Evolutionary conservation across 2,888 invertebrate species (phyloP).

Genomic region (Acanthosepion lycidas): DNA sequence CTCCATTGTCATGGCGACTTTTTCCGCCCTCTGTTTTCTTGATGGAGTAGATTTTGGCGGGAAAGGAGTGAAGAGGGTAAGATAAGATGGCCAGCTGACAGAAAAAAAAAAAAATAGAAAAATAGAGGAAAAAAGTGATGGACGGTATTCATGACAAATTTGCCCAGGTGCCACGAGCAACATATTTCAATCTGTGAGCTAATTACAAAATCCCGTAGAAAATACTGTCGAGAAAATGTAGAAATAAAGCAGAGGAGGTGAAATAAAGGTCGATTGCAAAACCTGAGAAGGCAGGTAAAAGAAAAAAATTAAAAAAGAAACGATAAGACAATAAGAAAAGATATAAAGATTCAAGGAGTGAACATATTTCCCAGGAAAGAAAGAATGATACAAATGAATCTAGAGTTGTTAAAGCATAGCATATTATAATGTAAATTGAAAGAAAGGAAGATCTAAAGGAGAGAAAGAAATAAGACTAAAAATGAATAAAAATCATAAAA

Average conservation of each 20-base stretch:
- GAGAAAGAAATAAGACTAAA: no score
- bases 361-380: no score
- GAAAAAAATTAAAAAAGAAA: background rate
- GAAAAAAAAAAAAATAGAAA: background rate
- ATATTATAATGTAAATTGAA: no score
- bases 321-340: background rate
- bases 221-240: background rate
- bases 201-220: background rate
- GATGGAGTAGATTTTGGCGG: background rate
- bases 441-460: no score
- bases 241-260: background rate
- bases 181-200: background rate
- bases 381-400: no score
- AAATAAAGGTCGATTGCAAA: background rate
- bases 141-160: conserved; percentile 33
- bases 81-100: background rate
- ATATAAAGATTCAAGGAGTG: no score
- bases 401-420: no score
- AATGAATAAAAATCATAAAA: no score
- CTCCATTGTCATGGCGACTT: conserved; percentile 16
- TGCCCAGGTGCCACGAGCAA: conserved; percentile 11
- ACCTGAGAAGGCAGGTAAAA: background rate
- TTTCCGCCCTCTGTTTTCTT: conserved; percentile 1
- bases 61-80: background rate
- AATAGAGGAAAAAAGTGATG: background rate